A percentile compares a stretch with the other conserved stretches of the same genome.
These are phyloP conservation scores for Apis florea DNA, from an alignment of 1,140 invertebrate species.

Conservation along the genomic window DNA sequence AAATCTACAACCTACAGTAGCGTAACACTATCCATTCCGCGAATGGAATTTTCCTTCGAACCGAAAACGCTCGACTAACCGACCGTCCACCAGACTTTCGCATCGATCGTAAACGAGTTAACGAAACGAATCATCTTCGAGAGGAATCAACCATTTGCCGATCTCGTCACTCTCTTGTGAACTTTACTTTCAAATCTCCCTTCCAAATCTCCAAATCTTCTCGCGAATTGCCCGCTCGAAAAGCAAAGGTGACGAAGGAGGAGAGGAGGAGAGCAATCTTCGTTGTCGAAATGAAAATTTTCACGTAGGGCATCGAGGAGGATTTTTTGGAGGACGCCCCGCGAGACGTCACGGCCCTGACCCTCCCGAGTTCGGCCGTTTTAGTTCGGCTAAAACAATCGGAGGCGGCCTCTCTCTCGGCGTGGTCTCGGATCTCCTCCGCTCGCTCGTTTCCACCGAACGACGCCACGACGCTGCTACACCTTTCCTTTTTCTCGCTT, in stretches of 20 bases:
- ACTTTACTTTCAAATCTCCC: background rate
- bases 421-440: slow-evolving; percentile 60
- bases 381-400: slow-evolving; percentile 76
- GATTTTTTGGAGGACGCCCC: background rate
- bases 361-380: slow-evolving; percentile 62
- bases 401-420: slow-evolving; percentile 49
- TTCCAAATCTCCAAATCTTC: too few relatives aligned
- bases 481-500: slow-evolving; percentile 67
- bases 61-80: background rate
- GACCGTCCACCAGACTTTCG: background rate
- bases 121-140: background rate
- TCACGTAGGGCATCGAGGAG: too few relatives aligned
- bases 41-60: slow-evolving; percentile 1
- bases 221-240: too few relatives aligned
- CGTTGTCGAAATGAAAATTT: too few relatives aligned
- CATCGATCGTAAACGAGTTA: background rate
- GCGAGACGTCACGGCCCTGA: slow-evolving; percentile 51
- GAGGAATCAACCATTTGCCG: too few relatives aligned
- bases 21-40: slow-evolving; percentile 14
- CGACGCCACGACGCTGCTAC: slow-evolving; percentile 40
- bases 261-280: too few relatives aligned
- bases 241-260: too few relatives aligned
- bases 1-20: slow-evolving; percentile 17
- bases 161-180: background rate
- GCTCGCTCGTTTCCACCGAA: slow-evolving; percentile 53